Conservation (phyloP, 2,888 invertebrate genomes). For the Drosophila imparisetae region DNA sequence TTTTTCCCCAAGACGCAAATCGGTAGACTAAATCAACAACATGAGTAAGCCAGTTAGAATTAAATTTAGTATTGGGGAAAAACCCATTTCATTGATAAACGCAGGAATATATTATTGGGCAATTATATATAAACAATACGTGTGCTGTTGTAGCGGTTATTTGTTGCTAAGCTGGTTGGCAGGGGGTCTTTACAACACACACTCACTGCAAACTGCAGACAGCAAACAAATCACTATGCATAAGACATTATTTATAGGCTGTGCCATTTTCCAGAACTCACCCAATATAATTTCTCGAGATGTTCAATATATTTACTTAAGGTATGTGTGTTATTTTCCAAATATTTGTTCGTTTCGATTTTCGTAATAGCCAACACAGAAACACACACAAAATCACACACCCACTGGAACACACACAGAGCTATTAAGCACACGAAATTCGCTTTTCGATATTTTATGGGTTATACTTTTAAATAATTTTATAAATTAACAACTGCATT, state of each 20-base stretch:
- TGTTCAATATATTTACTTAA: slow-evolving; percentile 55
- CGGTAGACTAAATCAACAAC: slow-evolving; percentile 1
- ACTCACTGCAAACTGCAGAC: slow-evolving; percentile 5
- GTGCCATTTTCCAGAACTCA: slow-evolving; percentile 55
- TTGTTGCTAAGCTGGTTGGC: not conserved
- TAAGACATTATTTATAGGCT: slow-evolving; percentile 66
- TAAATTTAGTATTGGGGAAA: slow-evolving; percentile 27
- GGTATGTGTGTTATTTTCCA: slow-evolving; percentile 26
- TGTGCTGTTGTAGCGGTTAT: not conserved
- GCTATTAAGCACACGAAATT: slow-evolving; percentile 29
- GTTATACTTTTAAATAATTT: slow-evolving; percentile 19
- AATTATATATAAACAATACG: slow-evolving; percentile 37
- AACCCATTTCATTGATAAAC: slow-evolving; percentile 59
- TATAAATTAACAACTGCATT: slow-evolving; percentile 39
- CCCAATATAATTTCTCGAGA: slow-evolving; percentile 52
- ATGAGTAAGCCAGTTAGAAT: slow-evolving; percentile 31
- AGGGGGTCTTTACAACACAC: slow-evolving; percentile 15
- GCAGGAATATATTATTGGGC: slow-evolving; percentile 18
- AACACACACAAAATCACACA: slow-evolving; percentile 2
- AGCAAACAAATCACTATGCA: slow-evolving; percentile 38
- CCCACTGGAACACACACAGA: slow-evolving; percentile 7
- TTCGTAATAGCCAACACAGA: slow-evolving; percentile 38
- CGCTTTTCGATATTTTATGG: slow-evolving; percentile 31
- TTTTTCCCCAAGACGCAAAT: slow-evolving; percentile 53
- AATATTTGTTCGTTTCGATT: slow-evolving; percentile 60